Evolutionary conservation across 1,140 invertebrate genomes (phyloP).

Genomic region (Drepana arcuata): DNA sequence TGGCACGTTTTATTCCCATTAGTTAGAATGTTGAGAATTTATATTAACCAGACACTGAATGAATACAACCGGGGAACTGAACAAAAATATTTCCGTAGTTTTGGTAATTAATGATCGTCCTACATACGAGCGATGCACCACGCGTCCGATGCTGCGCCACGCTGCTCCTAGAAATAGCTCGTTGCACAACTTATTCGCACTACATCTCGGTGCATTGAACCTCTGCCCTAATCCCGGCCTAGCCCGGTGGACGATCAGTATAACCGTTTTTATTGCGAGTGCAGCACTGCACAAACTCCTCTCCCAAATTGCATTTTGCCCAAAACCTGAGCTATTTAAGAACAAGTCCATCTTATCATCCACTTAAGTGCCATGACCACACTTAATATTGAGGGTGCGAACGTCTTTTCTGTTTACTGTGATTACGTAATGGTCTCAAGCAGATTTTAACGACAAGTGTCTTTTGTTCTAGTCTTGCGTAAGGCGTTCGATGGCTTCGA

Average conservation of each 20-base stretch:
- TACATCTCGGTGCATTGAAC: conserved; percentile 65
- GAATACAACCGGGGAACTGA: too few relatives aligned
- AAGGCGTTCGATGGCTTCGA: conserved; percentile 98
- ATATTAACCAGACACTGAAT: too few relatives aligned
- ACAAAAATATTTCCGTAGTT: too few relatives aligned
- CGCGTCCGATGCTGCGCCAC: conserved; percentile 3
- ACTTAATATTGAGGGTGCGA: conserved; percentile 52
- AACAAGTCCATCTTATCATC: conserved; percentile 1
- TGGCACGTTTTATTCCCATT: too few relatives aligned
- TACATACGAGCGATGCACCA: conserved; percentile 23
- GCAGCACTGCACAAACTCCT: conserved; percentile 27
- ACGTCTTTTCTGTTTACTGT: conserved; percentile 1
- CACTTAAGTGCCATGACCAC: conserved; percentile 25
- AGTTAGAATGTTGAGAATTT: too few relatives aligned
- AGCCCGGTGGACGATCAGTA: conserved; percentile 49
- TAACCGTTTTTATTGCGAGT: conserved; percentile 48
- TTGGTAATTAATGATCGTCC: too few relatives aligned
- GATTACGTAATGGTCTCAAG: conserved; percentile 22
- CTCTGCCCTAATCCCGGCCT: conserved; percentile 43
- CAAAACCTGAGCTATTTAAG: conserved; percentile 4
- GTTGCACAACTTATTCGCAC: conserved; percentile 67
- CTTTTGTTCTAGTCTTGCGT: conserved; percentile 81
- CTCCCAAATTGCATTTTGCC: conserved; percentile 5
- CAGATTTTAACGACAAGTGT: conserved; percentile 19
- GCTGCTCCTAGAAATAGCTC: conserved; percentile 46